Base-by-base conservation (phyloP, 2,888 invertebrate species). In the Hemicrepidius hirtus region DNA sequence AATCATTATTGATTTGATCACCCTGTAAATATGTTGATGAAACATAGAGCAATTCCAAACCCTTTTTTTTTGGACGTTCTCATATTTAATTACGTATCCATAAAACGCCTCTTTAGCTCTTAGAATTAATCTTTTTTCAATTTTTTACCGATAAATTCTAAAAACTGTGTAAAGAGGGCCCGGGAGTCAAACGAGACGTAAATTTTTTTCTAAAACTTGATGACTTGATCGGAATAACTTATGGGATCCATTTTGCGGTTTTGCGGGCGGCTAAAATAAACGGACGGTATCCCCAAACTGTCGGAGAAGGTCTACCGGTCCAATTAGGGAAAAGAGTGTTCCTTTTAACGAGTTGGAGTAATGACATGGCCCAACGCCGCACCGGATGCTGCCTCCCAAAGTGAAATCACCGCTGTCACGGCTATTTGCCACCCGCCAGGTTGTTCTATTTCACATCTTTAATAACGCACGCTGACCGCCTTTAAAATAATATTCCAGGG, bases 361-460 rank as follows among this genome's bases (percentile, higher is more conserved):
- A 84, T 84, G 82, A 84, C 82, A 84, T 79, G 81, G 82, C 80
- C 79, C 78, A 76, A 77, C 76, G 83, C 84, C 82, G 82, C 82
- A 82, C 83, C 84, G 84, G 84, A 84, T 84, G 82, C 76, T 76
- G 79, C 83, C 83, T 81, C 83, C 83, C 82, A 84, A 81, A 81
- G 79, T 77, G 82, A 83, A 77, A 76, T 78, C 78, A 65, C 80
- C 79, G 78, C 80, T 80, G 82, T 82, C 81, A 81, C 79, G 81
- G 81, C 78, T 81, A 81, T 81, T 81, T 82, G 82, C 83, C 83
- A 83, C 83, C 82, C 83, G 83, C 76, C 77, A 76, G 74, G 77
- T 69, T 68, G 71, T 80, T 76, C 79, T 77, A 79, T 81, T 81
- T 81, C 78, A 80, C 77, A 77, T 80, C 78, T 80, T 78, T 79